Base-by-base conservation (phyloP, 2,888 invertebrate genomes). In the Panopea generosa region DNA sequence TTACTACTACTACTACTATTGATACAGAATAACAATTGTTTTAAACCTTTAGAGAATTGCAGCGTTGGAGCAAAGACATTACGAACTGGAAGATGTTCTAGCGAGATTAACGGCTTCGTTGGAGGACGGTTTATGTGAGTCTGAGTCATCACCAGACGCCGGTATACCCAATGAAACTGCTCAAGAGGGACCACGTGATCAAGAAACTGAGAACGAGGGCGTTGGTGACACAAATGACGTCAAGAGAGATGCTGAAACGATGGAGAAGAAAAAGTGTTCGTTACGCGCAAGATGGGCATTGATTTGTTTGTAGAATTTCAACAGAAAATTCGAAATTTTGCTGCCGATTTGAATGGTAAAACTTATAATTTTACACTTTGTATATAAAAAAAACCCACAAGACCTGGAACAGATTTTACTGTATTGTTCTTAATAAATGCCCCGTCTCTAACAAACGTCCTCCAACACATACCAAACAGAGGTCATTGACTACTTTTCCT, bases 251-350 rank as follows among this genome's bases (percentile, higher is more conserved):
- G 33, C 11, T 33, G 60, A 38, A 2, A 26, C 22, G 29, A 22
- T 45, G 1, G 55, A 49, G 11, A 16, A 20, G 2, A 33, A 45
- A 45, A 33, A 11, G 11, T 11, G 33, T 33, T 4, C 33, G 33
- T 7, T 4, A 11, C 33, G 33, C 33, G 33, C 33, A 26, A 53
- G 27, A 45, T 78, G 20, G 57, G 72, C 11, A 27, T 78, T 2
- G 75, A 76, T 20, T 52, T 82, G 45, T 77, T 82, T 43, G 33
- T 78, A 4, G 82, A 78, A 49, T 78, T 82, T 52, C 77, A 78
- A 40, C 61, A 69, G 33, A 82, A 72, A 45, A 69, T 82, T 11
- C 27, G 72, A 29, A 38, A 56, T 43, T 77, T 82, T 60, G 82
- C 78, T n/a, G 57, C 65, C 14, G 82, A 78, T 27, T 38, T 82